phyloP scores from a whole-genome alignment of 2,888 invertebrate genomes.

The Timema podura region DNA sequence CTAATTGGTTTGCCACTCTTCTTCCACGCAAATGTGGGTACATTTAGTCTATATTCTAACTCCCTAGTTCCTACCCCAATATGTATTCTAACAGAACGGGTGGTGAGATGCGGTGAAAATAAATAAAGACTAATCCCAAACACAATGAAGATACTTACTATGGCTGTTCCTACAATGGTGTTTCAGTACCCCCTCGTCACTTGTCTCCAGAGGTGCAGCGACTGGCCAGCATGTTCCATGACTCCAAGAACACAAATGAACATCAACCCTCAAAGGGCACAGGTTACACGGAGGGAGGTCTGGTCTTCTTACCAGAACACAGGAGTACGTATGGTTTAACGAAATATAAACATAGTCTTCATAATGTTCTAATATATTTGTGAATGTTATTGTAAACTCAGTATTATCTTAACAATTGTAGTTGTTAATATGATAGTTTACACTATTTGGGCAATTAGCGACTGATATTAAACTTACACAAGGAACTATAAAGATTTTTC shows the following conservation, averaged over 20 bases:
- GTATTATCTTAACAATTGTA: not conserved
- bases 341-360: not conserved
- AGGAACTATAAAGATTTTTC: too few relatives aligned
- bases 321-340: slow-evolving; percentile 12
- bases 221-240: slow-evolving; percentile 20
- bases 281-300: slow-evolving; percentile 60
- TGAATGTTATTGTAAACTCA: too few relatives aligned
- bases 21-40: too few relatives aligned
- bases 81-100: too few relatives aligned
- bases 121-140: too few relatives aligned
- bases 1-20: too few relatives aligned
- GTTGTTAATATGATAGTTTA: not conserved
- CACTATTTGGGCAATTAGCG: not conserved
- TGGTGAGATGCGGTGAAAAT: too few relatives aligned
- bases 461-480: not conserved
- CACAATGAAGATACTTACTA: too few relatives aligned
- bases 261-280: slow-evolving; percentile 30
- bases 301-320: slow-evolving; percentile 49
- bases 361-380: too few relatives aligned
- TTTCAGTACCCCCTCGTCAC: not conserved
- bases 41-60: too few relatives aligned
- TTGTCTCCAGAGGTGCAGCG: slow-evolving; percentile 20
- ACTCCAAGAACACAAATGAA: slow-evolving; percentile 11
- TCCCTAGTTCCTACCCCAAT: too few relatives aligned
- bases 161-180: too few relatives aligned